These are phyloP conservation scores for Crioceris asparagi DNA, from an alignment of 2,888 invertebrate genomes.

Conservation along the genomic window DNA sequence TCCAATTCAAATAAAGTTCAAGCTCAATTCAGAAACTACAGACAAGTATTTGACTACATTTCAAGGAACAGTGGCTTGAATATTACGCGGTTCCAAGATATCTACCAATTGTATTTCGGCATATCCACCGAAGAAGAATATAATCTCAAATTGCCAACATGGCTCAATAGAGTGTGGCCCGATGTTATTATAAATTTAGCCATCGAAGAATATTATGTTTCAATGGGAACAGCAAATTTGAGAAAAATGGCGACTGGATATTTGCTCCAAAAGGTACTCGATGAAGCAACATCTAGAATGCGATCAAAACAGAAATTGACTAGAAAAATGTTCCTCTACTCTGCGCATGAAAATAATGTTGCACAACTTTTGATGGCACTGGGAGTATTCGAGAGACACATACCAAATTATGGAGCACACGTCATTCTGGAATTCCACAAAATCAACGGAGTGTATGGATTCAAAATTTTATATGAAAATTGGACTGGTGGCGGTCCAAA, in stretches of 20 bases:
- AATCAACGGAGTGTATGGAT: slow-evolving; percentile 17
- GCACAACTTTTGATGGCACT: slow-evolving; percentile 22
- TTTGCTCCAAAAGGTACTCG: slow-evolving; percentile 20
- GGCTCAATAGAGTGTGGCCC: slow-evolving; percentile 34
- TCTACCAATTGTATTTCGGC: slow-evolving; percentile 49
- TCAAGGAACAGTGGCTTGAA: slow-evolving; percentile 40
- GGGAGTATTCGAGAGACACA: slow-evolving; percentile 19
- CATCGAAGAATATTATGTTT: slow-evolving; percentile 31
- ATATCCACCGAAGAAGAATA: slow-evolving; percentile 47
- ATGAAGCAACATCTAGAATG: slow-evolving; percentile 19
- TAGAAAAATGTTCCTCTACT: slow-evolving; percentile 24
- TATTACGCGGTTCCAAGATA: slow-evolving; percentile 44
- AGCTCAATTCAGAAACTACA: slow-evolving; percentile 36
- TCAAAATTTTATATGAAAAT: slow-evolving; percentile 23
- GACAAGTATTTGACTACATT: slow-evolving; percentile 40
- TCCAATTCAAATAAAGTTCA: slow-evolving; percentile 33
- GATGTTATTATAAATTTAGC: slow-evolving; percentile 29
- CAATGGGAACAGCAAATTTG: slow-evolving; percentile 22
- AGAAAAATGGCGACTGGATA: slow-evolving; percentile 17
- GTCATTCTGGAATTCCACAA: slow-evolving; percentile 18
- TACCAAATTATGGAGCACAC: slow-evolving; percentile 21
- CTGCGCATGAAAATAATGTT: slow-evolving; percentile 25
- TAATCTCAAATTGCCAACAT: slow-evolving; percentile 34
- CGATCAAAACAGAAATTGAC: slow-evolving; percentile 13
- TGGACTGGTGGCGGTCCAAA: slow-evolving; percentile 15